Base-by-base conservation (phyloP, 2,888 invertebrate species). In the Pristionchus arcanus region DNA sequence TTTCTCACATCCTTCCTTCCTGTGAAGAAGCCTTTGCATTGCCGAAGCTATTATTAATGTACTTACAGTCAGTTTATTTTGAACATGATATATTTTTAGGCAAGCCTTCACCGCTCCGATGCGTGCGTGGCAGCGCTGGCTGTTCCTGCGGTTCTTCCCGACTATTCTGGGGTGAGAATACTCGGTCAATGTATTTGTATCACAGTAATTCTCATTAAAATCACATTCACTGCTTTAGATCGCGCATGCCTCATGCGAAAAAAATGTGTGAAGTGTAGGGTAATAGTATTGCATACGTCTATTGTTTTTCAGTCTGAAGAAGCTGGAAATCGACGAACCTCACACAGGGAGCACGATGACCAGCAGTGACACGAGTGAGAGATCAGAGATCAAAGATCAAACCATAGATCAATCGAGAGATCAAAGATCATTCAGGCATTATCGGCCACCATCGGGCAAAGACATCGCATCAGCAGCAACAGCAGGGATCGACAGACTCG, bases 51-150 rank as follows among this genome's bases (percentile, higher is more conserved):
- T n/a, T n/a, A n/a, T n/a, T n/a, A n/a, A n/a, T n/a, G n/a, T n/a
- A n/a, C n/a, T n/a, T n/a, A n/a, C n/a, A n/a, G n/a, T 28, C n/a
- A n/a, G 71, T 21, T 71, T 71, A 28, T n/a, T n/a, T 21, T 63
- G 4, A 63, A 63, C 25, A 42, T 42, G 42, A 5, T 42, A 42
- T 42, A 42, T 42, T 42, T 42, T 42, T 42, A 93, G 93, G 87
- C 93, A 92, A 91, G 92, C 93, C 11, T 92, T 92, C 68, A 91
- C 92, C 15, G 92, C 92, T 2, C 92, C 92, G 74, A 93, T 93
- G 93, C 88, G 90, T 1, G 89, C 90, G 42, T 93, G 92, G 92
- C 93, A 93, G 83, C 89, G 93, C 37, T 92, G 92, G 92, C 81
- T 93, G 15, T 93, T 93, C 71, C 91, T 92, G 7, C 89, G 91